Evolutionary conservation across 1,140 invertebrate genomes (phyloP).

Genomic region (Bombus waltoni): DNA sequence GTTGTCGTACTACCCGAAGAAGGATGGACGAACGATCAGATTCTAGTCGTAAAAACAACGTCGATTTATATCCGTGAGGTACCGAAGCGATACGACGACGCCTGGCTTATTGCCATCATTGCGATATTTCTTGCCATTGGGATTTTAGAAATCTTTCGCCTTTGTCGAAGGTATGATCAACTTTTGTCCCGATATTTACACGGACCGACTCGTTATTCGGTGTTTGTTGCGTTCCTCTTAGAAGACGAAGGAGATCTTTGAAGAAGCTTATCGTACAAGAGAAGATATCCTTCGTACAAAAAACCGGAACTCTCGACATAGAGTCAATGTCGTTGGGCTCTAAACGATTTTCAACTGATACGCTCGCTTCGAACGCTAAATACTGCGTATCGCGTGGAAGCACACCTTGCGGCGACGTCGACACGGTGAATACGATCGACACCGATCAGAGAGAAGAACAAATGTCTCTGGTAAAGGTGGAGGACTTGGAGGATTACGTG

Average conservation of each 20-base stretch:
- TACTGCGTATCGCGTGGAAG: neutral
- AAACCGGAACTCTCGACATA: neutral
- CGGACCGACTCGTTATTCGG: neutral
- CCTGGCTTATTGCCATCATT: constrained; percentile 48
- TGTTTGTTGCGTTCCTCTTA: neutral
- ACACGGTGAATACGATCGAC: neutral
- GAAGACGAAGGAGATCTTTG: constrained; percentile 22
- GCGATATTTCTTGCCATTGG: constrained; percentile 34
- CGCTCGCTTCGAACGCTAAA: neutral
- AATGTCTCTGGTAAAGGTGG: constrained; percentile 53
- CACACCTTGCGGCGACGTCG: neutral
- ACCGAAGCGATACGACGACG: neutral
- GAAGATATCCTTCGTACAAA: neutral
- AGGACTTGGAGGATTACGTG: constrained; percentile 71
- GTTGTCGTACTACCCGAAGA: constrained; percentile 34
- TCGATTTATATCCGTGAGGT: constrained; percentile 26
- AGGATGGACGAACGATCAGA: constrained; percentile 1
- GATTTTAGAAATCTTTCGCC: neutral
- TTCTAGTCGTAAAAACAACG: constrained; percentile 25
- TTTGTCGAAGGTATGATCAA: constrained; percentile 50
- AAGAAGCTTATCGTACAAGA: constrained; percentile 6
- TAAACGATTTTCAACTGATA: neutral
- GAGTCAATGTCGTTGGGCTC: neutral
- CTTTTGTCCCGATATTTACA: neutral
- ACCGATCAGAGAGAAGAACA: constrained; percentile 1